Evolutionary conservation across 2,888 invertebrate species (phyloP).

Genomic region (Frankliniella fusca): DNA sequence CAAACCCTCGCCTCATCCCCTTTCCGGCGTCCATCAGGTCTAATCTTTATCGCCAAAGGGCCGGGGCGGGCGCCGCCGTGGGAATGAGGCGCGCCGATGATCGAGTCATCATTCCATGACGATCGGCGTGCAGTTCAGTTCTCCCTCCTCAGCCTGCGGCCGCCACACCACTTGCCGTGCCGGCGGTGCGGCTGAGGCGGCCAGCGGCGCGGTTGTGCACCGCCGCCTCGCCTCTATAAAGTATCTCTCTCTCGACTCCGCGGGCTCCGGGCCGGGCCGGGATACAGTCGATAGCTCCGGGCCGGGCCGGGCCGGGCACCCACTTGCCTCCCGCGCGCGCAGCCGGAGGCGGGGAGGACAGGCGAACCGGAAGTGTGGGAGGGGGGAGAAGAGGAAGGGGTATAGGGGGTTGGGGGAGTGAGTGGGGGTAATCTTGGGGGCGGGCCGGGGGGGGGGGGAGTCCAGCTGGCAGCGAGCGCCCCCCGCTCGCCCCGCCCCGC

Average conservation of each 20-base stretch:
- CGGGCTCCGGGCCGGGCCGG: neutral
- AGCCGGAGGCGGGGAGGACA: too few relatives aligned
- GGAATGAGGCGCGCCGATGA: neutral
- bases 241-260: neutral
- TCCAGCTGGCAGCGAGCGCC: too few relatives aligned
- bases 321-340: too few relatives aligned
- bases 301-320: too few relatives aligned
- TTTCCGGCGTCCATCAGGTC: neutral
- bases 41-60: conserved; percentile 23
- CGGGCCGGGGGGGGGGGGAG: too few relatives aligned
- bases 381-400: neutral
- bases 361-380: too few relatives aligned
- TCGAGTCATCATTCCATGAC: neutral
- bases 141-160: too few relatives aligned
- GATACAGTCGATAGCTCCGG: too few relatives aligned
- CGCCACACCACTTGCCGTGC: too few relatives aligned
- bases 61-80: neutral
- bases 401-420: too few relatives aligned
- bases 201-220: neutral
- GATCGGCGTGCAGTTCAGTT: neutral
- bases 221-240: neutral
- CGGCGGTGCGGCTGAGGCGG: too few relatives aligned
- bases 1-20: neutral
- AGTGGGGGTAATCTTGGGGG: neutral
- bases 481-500: too few relatives aligned